Percentiles rank a stretch among this genome's conserved stretches.
phyloP scores from a whole-genome alignment of 2,888 invertebrate species.

The Ceratothoa steindachneri region DNA sequence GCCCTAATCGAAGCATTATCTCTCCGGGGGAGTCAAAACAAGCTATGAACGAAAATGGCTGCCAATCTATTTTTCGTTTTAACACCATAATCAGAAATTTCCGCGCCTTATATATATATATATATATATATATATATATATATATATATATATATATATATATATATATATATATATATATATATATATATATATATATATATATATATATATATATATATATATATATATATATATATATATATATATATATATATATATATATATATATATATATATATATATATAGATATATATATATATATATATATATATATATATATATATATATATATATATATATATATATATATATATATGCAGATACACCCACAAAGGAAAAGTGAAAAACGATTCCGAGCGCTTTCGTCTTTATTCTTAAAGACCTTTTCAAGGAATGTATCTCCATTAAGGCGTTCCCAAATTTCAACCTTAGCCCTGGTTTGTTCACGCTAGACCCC shows the following conservation, averaged over 20 bases:
- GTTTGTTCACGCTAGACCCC: no score
- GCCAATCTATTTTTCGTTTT: no score
- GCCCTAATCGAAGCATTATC: no score
- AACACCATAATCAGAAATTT: no score
- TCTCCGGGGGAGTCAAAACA: no score
- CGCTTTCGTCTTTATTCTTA: no score
- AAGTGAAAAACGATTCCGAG: no score
- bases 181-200: neutral
- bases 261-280: conserved; percentile 4
- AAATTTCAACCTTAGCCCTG: no score
- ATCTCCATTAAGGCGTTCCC: no score
- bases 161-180: neutral
- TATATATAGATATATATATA: no score
- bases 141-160: neutral
- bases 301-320: conserved; percentile 10
- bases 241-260: neutral
- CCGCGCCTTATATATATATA: neutral
- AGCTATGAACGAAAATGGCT: no score
- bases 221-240: neutral
- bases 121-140: neutral
- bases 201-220: neutral
- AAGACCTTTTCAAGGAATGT: no score
- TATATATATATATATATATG: neutral
- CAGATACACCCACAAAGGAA: neutral
- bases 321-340: neutral